A percentile compares a stretch with the other conserved stretches of the same genome.
phyloP scores from a whole-genome alignment of 2,888 invertebrate species.

The Amphimallon solstitiale region DNA sequence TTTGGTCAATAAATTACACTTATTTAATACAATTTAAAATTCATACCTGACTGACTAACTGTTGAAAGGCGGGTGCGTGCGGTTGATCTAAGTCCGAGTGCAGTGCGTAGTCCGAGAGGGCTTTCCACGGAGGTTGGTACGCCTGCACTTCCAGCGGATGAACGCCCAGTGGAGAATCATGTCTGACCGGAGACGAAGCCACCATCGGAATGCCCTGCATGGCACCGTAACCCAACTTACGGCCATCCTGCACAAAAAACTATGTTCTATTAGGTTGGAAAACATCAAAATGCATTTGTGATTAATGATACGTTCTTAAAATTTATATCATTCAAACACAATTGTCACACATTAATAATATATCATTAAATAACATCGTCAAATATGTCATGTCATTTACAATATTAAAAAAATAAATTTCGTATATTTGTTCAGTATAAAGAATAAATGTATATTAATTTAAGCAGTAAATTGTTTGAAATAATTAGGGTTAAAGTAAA shows the following conservation, averaged over 20 bases:
- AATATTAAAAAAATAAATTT: too few relatives aligned
- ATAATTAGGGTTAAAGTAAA: too few relatives aligned
- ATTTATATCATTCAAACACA: too few relatives aligned
- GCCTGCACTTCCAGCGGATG: slow-evolving; percentile 90
- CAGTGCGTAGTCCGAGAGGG: slow-evolving; percentile 93
- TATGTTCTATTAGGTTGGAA: slow-evolving; percentile 60
- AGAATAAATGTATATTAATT: too few relatives aligned
- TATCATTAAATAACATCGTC: too few relatives aligned
- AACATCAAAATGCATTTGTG: background rate
- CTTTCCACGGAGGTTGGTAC: slow-evolving; percentile 98
- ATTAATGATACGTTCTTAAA: too few relatives aligned
- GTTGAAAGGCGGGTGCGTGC: slow-evolving; percentile 92
- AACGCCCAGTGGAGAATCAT: slow-evolving; percentile 87
- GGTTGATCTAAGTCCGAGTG: slow-evolving; percentile 92
- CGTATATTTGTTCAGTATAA: too few relatives aligned
- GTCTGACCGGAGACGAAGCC: slow-evolving; percentile 91
- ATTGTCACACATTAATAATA: too few relatives aligned
- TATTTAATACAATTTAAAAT: background rate
- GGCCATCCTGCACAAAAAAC: slow-evolving; percentile 83
- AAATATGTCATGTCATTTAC: too few relatives aligned
- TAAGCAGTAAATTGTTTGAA: too few relatives aligned
- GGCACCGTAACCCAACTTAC: slow-evolving; percentile 91
- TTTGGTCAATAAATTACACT: too few relatives aligned
- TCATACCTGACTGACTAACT: slow-evolving; percentile 91
- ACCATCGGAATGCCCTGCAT: slow-evolving; percentile 99